Percentiles rank a stretch among this genome's conserved stretches.
Conservation (phyloP, 1,140 invertebrate species). For the Vollenhovia emeryi region DNA sequence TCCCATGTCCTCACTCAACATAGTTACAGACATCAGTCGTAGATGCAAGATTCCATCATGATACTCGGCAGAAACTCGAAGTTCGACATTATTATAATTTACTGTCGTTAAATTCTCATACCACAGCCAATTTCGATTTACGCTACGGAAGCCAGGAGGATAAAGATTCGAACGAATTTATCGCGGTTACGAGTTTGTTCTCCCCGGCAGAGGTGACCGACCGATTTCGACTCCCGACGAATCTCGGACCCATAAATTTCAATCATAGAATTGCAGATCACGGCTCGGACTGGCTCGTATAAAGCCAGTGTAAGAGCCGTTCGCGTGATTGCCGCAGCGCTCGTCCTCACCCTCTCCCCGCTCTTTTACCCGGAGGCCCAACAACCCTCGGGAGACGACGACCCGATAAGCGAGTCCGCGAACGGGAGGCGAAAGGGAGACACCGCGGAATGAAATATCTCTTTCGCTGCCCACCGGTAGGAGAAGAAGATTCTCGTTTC, state of each 20-base stretch:
- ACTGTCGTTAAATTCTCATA: background rate
- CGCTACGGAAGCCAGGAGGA: background rate
- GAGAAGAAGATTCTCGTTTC: slow-evolving; percentile 69
- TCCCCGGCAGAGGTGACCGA: slow-evolving; percentile 25
- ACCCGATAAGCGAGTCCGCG: slow-evolving; percentile 72
- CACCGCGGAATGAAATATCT: slow-evolving; percentile 79
- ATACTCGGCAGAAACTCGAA: background rate
- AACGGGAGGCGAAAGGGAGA: slow-evolving; percentile 67
- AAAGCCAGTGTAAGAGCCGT: slow-evolving; percentile 27
- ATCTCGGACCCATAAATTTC: slow-evolving; percentile 53
- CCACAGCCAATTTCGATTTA: background rate
- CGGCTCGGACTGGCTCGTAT: background rate
- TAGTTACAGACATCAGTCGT: background rate
- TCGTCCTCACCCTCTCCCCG: background rate
- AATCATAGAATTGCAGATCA: slow-evolving; percentile 58
- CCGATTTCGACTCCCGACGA: slow-evolving; percentile 42
- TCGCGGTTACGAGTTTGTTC: background rate
- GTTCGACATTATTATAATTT: background rate
- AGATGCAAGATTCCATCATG: background rate
- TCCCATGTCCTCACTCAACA: background rate
- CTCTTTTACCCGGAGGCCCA: slow-evolving; percentile 44
- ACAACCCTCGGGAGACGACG: slow-evolving; percentile 64
- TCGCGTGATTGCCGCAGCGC: slow-evolving; percentile 44
- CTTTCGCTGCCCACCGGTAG: slow-evolving; percentile 69
- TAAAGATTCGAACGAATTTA: slow-evolving; percentile 35